Evolutionary conservation across 2,797 vertebrate species (phyloP).

Genomic region (Dicrostonyx torquatus): DNA sequence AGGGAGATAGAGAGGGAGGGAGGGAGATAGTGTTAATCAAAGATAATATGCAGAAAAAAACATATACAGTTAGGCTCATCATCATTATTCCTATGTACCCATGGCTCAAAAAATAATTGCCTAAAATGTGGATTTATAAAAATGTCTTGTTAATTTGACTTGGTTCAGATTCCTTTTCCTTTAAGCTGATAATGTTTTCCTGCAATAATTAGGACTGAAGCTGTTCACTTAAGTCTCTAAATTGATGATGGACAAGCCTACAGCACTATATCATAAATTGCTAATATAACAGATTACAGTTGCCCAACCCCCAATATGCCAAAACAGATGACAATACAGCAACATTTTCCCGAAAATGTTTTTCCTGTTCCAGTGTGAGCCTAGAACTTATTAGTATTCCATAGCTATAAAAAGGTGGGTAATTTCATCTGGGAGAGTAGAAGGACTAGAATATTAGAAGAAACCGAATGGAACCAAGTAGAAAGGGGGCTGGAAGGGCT

Average conservation of each 20-base stretch:
- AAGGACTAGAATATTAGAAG: background rate
- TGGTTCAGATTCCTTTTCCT: slow-evolving; percentile 15
- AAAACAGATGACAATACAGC: slow-evolving; percentile 2
- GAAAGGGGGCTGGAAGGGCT: background rate
- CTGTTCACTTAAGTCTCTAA: background rate
- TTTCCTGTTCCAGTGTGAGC: background rate
- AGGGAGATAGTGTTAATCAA: background rate
- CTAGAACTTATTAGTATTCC: background rate
- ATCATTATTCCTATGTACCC: background rate
- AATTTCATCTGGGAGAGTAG: background rate
- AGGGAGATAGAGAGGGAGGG: background rate
- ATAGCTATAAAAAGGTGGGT: background rate
- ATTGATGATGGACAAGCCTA: background rate
- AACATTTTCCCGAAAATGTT: background rate
- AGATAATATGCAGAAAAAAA: background rate
- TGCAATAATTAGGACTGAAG: background rate
- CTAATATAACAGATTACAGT: background rate
- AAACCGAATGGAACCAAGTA: background rate
- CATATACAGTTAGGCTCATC: too few species aligned
- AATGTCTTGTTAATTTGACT: background rate
- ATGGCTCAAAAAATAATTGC: background rate
- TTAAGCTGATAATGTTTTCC: background rate
- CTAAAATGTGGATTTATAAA: background rate
- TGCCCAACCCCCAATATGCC: background rate
- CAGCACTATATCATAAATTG: background rate